phyloP scores from a whole-genome alignment of 2,888 invertebrate genomes.

The Morpho deidamia region DNA sequence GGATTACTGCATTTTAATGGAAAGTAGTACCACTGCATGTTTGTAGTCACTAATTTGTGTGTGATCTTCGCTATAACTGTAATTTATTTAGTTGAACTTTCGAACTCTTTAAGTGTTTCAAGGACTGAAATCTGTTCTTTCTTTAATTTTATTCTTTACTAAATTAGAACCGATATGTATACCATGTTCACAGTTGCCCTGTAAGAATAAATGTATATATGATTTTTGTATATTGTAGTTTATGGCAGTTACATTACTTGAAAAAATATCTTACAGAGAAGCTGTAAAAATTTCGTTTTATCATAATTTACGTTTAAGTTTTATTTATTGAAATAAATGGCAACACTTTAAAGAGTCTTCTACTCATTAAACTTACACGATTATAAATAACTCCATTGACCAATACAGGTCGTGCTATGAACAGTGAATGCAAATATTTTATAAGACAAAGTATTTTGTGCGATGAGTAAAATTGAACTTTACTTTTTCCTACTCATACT shows the following conservation, averaged over 20 bases:
- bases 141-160: too few species aligned
- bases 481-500: too few species aligned
- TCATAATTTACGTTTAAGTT: background rate
- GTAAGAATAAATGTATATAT: constrained; percentile 45
- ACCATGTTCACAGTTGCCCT: constrained; percentile 62
- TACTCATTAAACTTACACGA: too few species aligned
- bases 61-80: constrained; percentile 45
- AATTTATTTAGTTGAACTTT: background rate
- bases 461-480: too few species aligned
- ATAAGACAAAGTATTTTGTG: too few species aligned
- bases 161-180: background rate
- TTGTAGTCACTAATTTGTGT: constrained; percentile 43
- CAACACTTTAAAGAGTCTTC: too few species aligned
- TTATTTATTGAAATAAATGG: too few species aligned
- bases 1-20: too few species aligned
- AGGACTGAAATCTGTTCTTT: too few species aligned
- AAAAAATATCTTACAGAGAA: constrained; percentile 64
- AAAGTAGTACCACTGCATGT: constrained; percentile 33
- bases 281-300: constrained; percentile 46
- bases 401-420: too few species aligned
- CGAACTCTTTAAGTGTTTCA: background rate
- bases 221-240: constrained; percentile 17
- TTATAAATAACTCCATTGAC: too few species aligned
- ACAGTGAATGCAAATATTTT: too few species aligned
- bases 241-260: constrained; percentile 74